Base-by-base conservation (phyloP, 2,888 invertebrate species). In the Spatulosminthurus flaviceps region DNA sequence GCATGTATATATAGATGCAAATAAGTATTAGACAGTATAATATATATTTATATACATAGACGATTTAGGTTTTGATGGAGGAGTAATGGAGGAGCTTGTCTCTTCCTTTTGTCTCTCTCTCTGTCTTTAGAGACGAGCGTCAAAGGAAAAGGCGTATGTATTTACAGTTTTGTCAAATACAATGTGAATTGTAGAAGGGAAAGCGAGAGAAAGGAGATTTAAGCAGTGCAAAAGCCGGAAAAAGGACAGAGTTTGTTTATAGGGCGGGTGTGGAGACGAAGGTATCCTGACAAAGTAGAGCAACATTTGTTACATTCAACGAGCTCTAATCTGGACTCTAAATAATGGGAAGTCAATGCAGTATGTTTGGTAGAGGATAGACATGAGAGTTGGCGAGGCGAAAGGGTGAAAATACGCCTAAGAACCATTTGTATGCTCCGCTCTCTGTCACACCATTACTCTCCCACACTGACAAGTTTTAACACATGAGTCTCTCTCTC, bases 291-390 rank as follows among this genome's bases (percentile, higher is more conserved):
- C 28, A 26, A 26, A 67, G 24, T 28, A 29, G 67, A 67, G 67
- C 2, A 9, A 26, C 64, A 64, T 64, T 64, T 64, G 64, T 64
- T 64, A 64, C 26, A 24, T 64, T 26, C 64, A 22, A 22, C 64
- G 64, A 64, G 22, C 64, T 64, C 64, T 64, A 22, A 22, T 64
- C 64, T 64, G 24, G 22, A 64, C 64, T 21, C 7, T 64, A 64
- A 64, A 64, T 64, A 64, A 64, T 64, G 64, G 64, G 19, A 64
- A 64, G 64, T 64, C 64, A 64, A 64, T 64, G 64, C n/a, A 64
- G 24, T 64, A 1, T 22, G 64, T 26, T 4, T 16, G 11, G 11
- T 24, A 5, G 5, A 9, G 64, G 22, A 64, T 24, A 64, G 64
- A 64, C 26, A 51, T 51, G 51, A n/a, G n/a, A 51, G 9, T 51